Conservation (phyloP, 2,113 vertebrate genomes). For the Corythornis cristatus region DNA sequence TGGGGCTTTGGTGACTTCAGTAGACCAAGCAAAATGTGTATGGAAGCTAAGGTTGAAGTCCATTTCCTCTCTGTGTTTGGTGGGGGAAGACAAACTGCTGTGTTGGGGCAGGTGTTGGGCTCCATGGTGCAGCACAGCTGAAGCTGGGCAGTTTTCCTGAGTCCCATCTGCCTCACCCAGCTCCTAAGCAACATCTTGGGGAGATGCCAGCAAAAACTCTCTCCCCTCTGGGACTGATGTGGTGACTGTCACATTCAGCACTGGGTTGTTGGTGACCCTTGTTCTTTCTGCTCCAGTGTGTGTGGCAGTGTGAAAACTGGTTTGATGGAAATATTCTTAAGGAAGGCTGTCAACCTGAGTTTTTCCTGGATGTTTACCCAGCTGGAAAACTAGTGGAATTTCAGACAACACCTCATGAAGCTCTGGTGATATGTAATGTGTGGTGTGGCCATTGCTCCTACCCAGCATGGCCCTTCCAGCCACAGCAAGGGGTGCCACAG, state of each 20-base stretch:
- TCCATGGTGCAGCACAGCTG: not conserved
- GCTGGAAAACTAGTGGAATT: not conserved
- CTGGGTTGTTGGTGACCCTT: accelerated
- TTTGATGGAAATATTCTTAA: not conserved
- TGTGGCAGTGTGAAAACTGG: not conserved
- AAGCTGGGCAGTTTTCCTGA: not conserved
- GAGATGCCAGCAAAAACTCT: not conserved
- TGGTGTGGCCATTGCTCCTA: not conserved
- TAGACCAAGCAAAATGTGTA: accelerated
- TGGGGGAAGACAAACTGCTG: not conserved
- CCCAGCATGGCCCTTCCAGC: not conserved
- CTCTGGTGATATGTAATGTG: not conserved
- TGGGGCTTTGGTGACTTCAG: not conserved
- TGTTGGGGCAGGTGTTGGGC: accelerated
- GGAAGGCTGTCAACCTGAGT: not conserved
- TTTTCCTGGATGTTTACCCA: not conserved
- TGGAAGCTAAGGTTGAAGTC: not conserved
- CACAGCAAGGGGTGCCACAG: not conserved
- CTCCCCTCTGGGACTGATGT: accelerated
- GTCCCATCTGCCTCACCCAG: not conserved
- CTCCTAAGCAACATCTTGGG: not conserved
- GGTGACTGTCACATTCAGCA: not conserved
- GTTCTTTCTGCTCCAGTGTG: accelerated
- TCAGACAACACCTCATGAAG: not conserved
- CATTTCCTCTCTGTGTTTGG: not conserved